A percentile compares a stretch with the other conserved stretches of the same genome.
These are phyloP conservation scores for Trichonephila clavata DNA, from an alignment of 1,140 invertebrate genomes.

Conservation along the genomic window DNA sequence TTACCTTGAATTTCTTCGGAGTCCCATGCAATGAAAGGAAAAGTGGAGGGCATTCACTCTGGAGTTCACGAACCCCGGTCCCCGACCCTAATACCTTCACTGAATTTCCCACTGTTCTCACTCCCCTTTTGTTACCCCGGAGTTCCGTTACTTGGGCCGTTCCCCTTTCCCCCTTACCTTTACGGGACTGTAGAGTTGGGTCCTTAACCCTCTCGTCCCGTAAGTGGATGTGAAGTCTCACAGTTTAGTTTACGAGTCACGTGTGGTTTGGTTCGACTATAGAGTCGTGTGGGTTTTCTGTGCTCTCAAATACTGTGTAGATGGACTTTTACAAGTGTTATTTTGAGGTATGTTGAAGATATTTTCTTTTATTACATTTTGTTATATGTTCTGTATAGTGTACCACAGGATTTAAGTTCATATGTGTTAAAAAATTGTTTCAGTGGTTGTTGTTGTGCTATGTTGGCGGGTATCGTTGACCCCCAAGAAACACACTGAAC, in stretches of 20 bases:
- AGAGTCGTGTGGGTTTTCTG: neutral
- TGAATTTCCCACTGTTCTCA: slow-evolving; percentile 71
- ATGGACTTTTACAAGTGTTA: neutral
- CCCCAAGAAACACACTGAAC: no score
- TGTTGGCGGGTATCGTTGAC: no score
- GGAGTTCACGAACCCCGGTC: slow-evolving; percentile 38
- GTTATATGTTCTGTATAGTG: neutral
- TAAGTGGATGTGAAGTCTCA: slow-evolving; percentile 47
- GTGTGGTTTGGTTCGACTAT: slow-evolving; percentile 37
- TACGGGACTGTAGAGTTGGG: slow-evolving; percentile 42
- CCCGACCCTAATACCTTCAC: slow-evolving; percentile 56
- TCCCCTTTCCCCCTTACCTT: slow-evolving; percentile 21
- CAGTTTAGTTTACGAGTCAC: slow-evolving; percentile 41
- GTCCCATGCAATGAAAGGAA: slow-evolving; percentile 49
- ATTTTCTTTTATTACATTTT: slow-evolving; percentile 2
- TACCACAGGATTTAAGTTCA: neutral
- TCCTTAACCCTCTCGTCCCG: slow-evolving; percentile 71
- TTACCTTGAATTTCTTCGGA: slow-evolving; percentile 55
- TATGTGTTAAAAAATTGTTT: neutral
- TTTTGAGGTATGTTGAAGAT: slow-evolving; percentile 3
- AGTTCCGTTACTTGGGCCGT: slow-evolving; percentile 70
- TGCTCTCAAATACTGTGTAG: slow-evolving; percentile 9
- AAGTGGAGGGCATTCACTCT: slow-evolving; percentile 47
- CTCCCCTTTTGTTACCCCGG: slow-evolving; percentile 61
- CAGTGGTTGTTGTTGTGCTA: neutral